These are phyloP conservation scores for Catagonus wagneri DNA, from an alignment of 2,113 vertebrate genomes.

Conservation along the genomic window DNA sequence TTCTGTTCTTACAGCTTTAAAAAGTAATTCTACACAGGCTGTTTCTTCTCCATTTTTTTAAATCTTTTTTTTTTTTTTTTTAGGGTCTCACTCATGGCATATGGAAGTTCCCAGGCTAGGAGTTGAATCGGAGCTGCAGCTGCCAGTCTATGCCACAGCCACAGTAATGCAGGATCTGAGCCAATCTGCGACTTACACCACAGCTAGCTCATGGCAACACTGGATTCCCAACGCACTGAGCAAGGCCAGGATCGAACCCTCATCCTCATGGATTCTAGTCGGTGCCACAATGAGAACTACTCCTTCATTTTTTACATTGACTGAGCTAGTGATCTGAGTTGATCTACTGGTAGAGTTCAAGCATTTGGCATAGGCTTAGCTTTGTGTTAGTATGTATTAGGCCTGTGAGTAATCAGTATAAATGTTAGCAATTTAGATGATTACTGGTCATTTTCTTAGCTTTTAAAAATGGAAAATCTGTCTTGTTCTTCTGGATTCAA, in stretches of 20 bases:
- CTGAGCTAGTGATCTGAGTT: neutral
- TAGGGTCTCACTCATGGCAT: no score
- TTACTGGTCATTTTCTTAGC: neutral
- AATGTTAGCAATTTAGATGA: neutral
- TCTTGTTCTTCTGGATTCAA: neutral
- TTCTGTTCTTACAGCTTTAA: neutral
- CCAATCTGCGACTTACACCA: no score
- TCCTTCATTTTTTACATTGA: neutral
- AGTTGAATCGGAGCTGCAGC: no score
- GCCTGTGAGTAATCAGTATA: neutral
- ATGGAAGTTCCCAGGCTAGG: no score
- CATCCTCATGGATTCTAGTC: no score
- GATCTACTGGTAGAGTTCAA: neutral
- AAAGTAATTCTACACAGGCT: neutral
- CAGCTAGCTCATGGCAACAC: no score
- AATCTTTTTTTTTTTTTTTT: no score
- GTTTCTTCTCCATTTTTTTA: neutral
- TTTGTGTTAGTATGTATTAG: neutral
- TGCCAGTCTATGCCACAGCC: no score
- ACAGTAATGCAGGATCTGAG: no score
- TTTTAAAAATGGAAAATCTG: neutral
- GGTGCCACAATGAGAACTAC: no score
- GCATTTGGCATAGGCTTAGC: neutral
- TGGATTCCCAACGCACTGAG: no score
- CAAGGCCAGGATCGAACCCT: no score